phyloP scores from a whole-genome alignment of 2,113 vertebrate genomes.

The Brachypteracias leptosomus region DNA sequence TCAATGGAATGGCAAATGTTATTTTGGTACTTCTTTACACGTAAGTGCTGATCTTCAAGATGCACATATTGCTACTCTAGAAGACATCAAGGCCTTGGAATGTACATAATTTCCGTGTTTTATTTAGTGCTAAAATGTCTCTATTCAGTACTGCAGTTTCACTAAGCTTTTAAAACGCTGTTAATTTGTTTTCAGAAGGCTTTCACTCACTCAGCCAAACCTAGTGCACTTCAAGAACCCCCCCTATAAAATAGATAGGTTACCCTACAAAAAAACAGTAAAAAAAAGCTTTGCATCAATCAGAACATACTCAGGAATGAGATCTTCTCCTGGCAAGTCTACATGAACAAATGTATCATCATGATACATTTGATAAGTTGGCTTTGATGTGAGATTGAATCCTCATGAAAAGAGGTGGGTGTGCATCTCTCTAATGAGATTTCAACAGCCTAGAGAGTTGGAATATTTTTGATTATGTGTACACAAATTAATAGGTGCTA shows the following conservation, averaged over 20 bases:
- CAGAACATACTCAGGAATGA: neutral
- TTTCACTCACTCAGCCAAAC: neutral
- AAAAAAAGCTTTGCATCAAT: neutral
- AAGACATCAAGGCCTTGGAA: neutral
- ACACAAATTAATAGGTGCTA: neutral
- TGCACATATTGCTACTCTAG: neutral
- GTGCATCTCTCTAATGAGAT: neutral
- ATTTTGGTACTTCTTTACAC: neutral
- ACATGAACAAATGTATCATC: neutral
- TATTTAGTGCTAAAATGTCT: neutral
- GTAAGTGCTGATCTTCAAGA: neutral
- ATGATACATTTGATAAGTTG: too few species aligned
- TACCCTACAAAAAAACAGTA: neutral
- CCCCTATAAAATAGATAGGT: neutral
- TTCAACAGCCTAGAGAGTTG: neutral
- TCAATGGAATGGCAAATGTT: neutral
- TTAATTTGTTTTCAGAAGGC: neutral
- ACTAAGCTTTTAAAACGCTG: neutral
- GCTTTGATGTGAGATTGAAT: neutral
- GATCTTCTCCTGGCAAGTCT: neutral
- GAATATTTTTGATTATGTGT: neutral
- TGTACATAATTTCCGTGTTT: neutral
- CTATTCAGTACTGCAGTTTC: neutral
- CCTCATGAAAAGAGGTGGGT: neutral
- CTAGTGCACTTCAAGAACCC: neutral